A percentile compares a stretch with the other conserved stretches of the same genome.
phyloP scores from a whole-genome alignment of 92 coral and sea anemone genomes.

The Palythoa caribaeorum region DNA sequence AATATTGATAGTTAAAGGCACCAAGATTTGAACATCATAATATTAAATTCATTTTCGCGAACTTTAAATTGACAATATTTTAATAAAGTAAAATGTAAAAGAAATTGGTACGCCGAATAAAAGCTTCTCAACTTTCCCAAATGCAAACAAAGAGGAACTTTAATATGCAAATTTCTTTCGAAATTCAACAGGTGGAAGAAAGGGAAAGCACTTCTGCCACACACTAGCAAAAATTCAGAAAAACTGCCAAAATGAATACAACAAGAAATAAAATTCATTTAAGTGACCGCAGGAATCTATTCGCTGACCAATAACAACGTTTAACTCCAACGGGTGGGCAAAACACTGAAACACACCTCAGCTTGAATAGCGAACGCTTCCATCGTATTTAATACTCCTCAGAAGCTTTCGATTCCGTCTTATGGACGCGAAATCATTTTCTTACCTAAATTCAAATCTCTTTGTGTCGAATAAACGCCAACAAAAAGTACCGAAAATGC shows the following conservation, averaged over 20 bases:
- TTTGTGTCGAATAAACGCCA: neutral
- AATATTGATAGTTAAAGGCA: neutral
- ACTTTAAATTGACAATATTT: neutral
- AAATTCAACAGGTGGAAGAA: conserved; percentile 50
- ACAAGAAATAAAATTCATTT: conserved; percentile 36
- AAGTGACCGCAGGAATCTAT: conserved; percentile 46
- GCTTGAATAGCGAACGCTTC: neutral
- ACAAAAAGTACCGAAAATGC: neutral
- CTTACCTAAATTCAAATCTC: neutral
- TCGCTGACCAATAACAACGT: conserved; percentile 39
- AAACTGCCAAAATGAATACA: conserved; percentile 1
- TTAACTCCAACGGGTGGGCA: conserved; percentile 46
- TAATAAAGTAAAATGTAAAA: neutral
- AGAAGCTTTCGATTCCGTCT: neutral
- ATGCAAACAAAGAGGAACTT: conserved; percentile 34
- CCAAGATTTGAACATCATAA: too few relatives aligned
- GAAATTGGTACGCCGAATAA: neutral
- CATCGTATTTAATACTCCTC: neutral
- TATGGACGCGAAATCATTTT: neutral
- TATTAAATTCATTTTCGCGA: neutral
- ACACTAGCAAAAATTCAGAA: conserved; percentile 38
- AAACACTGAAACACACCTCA: conserved; percentile 29
- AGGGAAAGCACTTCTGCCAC: neutral
- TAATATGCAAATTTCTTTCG: conserved; percentile 44
- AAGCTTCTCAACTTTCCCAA: conserved; percentile 20